Evolutionary conservation across 2,113 vertebrate genomes (phyloP), one percentile per base, ranked within the genome.

Genomic region (Thryonomys swinderianus): DNA sequence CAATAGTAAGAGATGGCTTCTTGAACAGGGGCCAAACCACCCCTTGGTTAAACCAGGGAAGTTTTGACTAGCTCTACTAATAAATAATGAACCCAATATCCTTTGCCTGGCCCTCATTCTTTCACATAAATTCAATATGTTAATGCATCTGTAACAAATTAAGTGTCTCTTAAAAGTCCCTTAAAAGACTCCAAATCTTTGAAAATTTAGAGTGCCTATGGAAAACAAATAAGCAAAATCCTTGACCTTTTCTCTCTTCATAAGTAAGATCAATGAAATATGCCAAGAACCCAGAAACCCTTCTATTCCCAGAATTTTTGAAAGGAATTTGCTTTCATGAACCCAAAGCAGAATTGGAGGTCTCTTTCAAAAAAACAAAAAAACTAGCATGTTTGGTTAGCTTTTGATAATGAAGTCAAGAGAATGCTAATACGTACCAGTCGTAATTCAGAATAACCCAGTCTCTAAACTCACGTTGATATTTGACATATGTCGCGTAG

Each of bases 101-200:
- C 94, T 96, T 96, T 94, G 95, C 91, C 93, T 84, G 86, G 96
- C 93, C 90, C 97, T 96, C 96, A 94, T 88, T 97, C 93, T 91
- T 97, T 94, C 95, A 97, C 96, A 96, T 96, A 96, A 97, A 96
- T 97, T 95, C 96, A 97, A 61, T 97, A 97, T 96, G 96, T 96
- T 97, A 97, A 97, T 97, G 96, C 96, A 97, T 97, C 97, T 97
- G 97, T 96, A 97, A 97, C 94, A 96, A 97, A 97, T 97, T 97
- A 97, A 97, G 93, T 95, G 93, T 97, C 96, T 97, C 91, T 97
- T 97, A 96, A 97, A 97, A 97, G 94, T 96, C 96, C 93, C 96
- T 96, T 97, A 92, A 97, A 97, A 97, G 96, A 91, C 96, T 97
- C 94, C 96, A 97, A 97, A 96, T 97, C 96, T 97, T 97, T 97